Conservation (phyloP, 2,888 invertebrate species). For the Hipparchia semele region DNA sequence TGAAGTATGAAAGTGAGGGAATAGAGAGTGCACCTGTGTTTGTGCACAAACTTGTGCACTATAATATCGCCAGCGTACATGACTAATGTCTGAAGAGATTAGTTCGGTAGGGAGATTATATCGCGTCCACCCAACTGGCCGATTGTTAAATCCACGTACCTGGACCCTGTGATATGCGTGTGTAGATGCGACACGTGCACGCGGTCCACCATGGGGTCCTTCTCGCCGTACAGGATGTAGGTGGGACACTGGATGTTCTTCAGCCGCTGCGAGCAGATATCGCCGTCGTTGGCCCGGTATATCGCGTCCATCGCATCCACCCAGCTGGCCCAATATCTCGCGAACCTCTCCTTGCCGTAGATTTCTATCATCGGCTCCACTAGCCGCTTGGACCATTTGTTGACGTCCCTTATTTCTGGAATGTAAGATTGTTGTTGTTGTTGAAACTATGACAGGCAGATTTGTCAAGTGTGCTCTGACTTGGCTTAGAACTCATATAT, state of each 20-base stretch:
- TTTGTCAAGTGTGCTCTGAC: too few relatives aligned
- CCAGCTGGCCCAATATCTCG: constrained; percentile 88
- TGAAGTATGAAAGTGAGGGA: too few relatives aligned
- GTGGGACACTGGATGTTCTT: constrained; percentile 88
- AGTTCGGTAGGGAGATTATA: too few relatives aligned
- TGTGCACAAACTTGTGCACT: too few relatives aligned
- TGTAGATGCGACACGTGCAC: constrained; percentile 89
- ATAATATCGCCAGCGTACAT: too few relatives aligned
- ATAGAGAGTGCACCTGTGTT: too few relatives aligned
- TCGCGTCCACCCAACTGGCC: too few relatives aligned
- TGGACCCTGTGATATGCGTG: constrained; percentile 85
- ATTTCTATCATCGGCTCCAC: constrained; percentile 86
- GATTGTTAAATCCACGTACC: constrained; percentile 67
- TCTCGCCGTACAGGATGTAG: constrained; percentile 91
- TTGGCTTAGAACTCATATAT: too few relatives aligned
- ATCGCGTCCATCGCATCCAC: constrained; percentile 84
- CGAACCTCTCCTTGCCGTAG: constrained; percentile 89
- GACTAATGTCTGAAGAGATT: too few relatives aligned
- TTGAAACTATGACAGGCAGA: too few relatives aligned
- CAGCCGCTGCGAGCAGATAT: constrained; percentile 87
- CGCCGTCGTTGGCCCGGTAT: constrained; percentile 84
- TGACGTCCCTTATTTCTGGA: constrained; percentile 87
- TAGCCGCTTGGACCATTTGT: constrained; percentile 91
- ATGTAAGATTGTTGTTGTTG: constrained; percentile 34
- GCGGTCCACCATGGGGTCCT: constrained; percentile 89